Evolutionary conservation across 2,113 vertebrate genomes (phyloP), one percentile per base, ranked within the genome.

Genomic region (Cheilinus undulatus): DNA sequence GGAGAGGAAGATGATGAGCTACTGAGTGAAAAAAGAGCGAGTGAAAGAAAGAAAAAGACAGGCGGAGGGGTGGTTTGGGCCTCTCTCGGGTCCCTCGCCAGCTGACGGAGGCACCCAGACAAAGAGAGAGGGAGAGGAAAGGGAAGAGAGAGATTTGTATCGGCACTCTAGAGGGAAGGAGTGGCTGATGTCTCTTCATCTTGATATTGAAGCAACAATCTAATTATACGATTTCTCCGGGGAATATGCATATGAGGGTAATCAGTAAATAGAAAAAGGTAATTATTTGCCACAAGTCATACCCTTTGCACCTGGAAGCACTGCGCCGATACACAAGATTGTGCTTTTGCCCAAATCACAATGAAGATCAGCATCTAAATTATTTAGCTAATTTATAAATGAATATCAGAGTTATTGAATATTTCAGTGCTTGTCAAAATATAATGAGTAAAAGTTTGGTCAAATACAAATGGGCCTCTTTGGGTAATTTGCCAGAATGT

Each of bases 231-330:
- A 46, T 86, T 85, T 80, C 90, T 87, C 80, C 64, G 2, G 78
- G 89, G 88, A 86, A 86, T 83, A 83, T 88, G 89, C 83, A 91
- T 81, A 91, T 86, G 84, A 92, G 80, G 73, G 61, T 86, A 90
- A 92, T 93, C 86, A 84, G 89, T 91, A 91, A 90, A 93, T 91
- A 93, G 85, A 89, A 91, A 82, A 77, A 88, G 78, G 90, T 90
- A 87, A 92, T 92, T 92, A 91, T 92, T 85, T 84, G 81, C 82
- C 84, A 88, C 32, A 86, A 90, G 85, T 91, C 84, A 70, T 60
- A 71, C 64, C 69, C 77, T 85, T 83, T 89, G 79, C 89, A 91
- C 90, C 86, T 90, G 78, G 85, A 87, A 89, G 85, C 82, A 78
- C 66, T 69, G 69, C 40, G 23, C 43, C 26, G 69, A 92, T 36